Conservation (phyloP, 1,140 invertebrate species). For the Lepidurus apus region DNA sequence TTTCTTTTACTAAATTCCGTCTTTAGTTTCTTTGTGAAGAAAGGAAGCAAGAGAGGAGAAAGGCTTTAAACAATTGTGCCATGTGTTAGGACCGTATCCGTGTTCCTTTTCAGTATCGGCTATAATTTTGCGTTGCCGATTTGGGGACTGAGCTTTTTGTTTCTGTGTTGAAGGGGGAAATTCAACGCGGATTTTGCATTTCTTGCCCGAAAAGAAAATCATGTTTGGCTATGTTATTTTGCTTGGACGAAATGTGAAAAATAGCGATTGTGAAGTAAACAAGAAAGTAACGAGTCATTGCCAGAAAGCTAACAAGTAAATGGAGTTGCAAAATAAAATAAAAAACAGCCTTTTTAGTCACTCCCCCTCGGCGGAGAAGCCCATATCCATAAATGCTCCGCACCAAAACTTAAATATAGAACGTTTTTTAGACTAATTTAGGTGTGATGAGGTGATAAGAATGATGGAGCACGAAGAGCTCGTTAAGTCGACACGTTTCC, state of each 20-base stretch:
- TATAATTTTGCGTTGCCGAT: background rate
- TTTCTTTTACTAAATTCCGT: background rate
- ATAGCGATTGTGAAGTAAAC: background rate
- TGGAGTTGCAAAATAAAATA: background rate
- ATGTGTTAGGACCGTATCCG: background rate
- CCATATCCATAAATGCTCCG: background rate
- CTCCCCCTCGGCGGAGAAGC: background rate
- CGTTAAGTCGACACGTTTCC: background rate
- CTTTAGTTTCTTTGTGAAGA: background rate
- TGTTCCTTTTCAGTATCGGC: slow-evolving; percentile 3
- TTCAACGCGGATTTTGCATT: background rate
- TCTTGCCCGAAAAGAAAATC: background rate
- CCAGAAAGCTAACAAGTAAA: background rate
- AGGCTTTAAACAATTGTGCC: slow-evolving; percentile 1
- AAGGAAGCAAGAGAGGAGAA: background rate
- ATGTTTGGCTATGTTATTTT: slow-evolving; percentile 14
- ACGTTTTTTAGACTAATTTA: background rate
- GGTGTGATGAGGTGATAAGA: background rate
- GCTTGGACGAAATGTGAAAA: background rate
- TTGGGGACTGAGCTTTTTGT: background rate
- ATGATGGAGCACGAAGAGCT: slow-evolving; percentile 14
- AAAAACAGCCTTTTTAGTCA: background rate
- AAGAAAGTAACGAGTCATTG: background rate
- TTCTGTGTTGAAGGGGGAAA: background rate
- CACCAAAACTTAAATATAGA: background rate